Base-by-base conservation (phyloP, 2,797 vertebrate species). In the Takifugu rubripes region DNA sequence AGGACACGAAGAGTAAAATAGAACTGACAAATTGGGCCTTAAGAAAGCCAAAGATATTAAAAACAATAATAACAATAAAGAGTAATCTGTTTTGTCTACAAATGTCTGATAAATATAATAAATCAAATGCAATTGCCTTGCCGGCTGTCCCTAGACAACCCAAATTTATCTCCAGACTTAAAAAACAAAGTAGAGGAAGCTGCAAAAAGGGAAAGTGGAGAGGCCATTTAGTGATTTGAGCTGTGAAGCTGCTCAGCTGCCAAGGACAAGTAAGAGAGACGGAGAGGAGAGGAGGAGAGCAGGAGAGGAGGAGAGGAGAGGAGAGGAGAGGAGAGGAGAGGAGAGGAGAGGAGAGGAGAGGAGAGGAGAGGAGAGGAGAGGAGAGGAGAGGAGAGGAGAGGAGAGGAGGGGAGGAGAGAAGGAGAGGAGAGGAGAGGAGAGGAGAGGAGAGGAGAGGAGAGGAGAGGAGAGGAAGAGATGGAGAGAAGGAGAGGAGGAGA, bases 181-280 rank as follows among this genome's bases (percentile, higher is more conserved):
- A 87, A 88, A 85, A 76, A 76, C 72, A 81, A 79, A 75, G 74
- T 51, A 77, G 77, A 75, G 69, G 80, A 78, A 88, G 82, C 69
- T 69, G 81, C 76, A 75, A 82, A 83, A 86, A 84, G 83, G 75
- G 77, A 87, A 83, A 83, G 81, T 89, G 81, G 84, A 89, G 81
- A 83, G 79, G 80, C 82, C 79, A 88, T 87, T 91, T 88, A 89
- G 87, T 87, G 79, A 89, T 91, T 86, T 87, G 86, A 89, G 88
- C 81, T 81, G 82, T 83, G 85, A 86, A 88, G 85, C 87, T 81
- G 84, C 85, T 92, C 89, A 68, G 80, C 84, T 84, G 91, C 84
- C 90, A 92, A 94, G 89, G 88, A 91, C 91, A 93, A 86, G 83
- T 86, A 84, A 86, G 86, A 75, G 89, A 90, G 90, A 90, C 79